A percentile compares a stretch with the other conserved stretches of the same genome.
Evolutionary conservation across 2,888 invertebrate species (phyloP).

Genomic region (Nomada hirtipes): DNA sequence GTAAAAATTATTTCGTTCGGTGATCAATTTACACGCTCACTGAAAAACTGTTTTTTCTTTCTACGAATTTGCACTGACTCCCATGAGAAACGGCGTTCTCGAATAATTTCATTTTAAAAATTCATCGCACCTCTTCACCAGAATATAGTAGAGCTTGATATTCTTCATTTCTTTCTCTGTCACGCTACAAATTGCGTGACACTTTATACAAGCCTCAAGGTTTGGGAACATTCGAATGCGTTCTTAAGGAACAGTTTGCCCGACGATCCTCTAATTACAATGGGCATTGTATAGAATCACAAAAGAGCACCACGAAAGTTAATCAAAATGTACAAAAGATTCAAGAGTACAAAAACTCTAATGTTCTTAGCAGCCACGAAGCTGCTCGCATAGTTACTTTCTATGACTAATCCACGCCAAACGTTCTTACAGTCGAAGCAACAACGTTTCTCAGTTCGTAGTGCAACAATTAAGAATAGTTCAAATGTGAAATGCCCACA

Average conservation of each 20-base stretch:
- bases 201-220: too few species aligned
- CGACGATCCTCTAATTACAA: neutral
- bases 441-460: too few species aligned
- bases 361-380: neutral
- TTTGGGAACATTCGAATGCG: neutral
- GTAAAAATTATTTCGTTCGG: neutral
- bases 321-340: neutral
- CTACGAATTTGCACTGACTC: too few species aligned
- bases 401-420: slow-evolving; percentile 1
- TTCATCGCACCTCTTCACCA: too few species aligned
- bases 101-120: too few species aligned
- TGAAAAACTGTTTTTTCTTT: too few species aligned
- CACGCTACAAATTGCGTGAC: too few species aligned
- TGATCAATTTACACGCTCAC: neutral
- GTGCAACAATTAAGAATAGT: too few species aligned
- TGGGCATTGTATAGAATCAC: neutral
- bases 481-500: too few species aligned
- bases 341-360: neutral
- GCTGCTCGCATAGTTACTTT: neutral
- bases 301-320: neutral
- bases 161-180: too few species aligned
- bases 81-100: too few species aligned
- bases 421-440: neutral
- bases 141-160: too few species aligned
- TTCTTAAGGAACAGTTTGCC: neutral